Conservation (phyloP, 1,140 invertebrate genomes). For the Anastrepha ludens region DNA sequence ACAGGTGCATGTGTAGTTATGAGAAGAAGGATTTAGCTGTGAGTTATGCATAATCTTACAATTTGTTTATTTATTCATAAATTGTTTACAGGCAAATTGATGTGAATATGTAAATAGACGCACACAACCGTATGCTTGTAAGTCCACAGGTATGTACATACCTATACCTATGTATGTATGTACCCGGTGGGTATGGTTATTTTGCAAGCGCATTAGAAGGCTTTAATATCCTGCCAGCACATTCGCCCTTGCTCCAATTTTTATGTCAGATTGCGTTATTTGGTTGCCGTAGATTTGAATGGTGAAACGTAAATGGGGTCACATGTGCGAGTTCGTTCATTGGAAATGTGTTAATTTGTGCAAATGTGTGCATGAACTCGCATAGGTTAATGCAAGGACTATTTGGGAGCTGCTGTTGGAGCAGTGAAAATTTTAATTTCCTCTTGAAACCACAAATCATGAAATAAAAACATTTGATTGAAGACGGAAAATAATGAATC, state of each 20-base stretch:
- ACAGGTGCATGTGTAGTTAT: background rate
- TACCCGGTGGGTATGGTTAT: too few relatives aligned
- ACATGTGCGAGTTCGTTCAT: background rate
- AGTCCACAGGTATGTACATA: background rate
- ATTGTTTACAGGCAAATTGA: constrained; percentile 26
- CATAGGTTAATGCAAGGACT: background rate
- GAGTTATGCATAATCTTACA: background rate
- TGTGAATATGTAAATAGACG: background rate
- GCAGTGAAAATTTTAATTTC: constrained; percentile 12
- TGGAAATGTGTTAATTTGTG: constrained; percentile 13
- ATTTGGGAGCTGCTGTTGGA: background rate
- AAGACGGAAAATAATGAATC: too few relatives aligned
- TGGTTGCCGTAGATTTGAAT: background rate
- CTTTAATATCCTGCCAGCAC: constrained; percentile 10
- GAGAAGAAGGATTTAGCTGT: background rate
- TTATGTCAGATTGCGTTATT: background rate
- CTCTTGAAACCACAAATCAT: constrained; percentile 23
- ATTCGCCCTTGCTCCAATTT: background rate
- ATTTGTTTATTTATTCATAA: constrained; percentile 52
- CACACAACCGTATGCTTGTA: background rate
- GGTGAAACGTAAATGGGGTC: background rate
- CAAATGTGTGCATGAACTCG: background rate
- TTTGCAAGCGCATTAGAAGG: background rate
- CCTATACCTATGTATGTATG: background rate
- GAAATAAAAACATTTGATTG: too few relatives aligned